Base-by-base conservation (phyloP, 2,888 invertebrate genomes). In the Geophilus truncorum region DNA sequence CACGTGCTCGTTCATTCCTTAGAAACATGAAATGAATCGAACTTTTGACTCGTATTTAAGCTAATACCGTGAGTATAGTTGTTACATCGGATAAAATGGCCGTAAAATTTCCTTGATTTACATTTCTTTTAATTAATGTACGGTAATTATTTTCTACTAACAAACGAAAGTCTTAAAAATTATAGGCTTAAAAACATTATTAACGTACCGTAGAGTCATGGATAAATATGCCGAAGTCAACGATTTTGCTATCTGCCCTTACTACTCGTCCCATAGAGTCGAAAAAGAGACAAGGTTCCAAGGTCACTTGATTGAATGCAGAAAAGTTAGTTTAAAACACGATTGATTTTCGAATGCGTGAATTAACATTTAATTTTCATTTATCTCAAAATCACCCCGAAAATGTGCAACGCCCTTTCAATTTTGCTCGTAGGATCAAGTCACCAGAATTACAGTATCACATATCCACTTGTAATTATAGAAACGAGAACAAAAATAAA, bases 311-410 rank as follows among this genome's bases (percentile, higher is more conserved):
- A 51, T 51, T 18, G 51, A 51, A 51, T 51, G 51, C 51, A n/a
- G 51, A 18, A 51, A 51, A 18, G 51, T 51, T 40, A n/a, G 40
- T 15, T n/a, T n/a, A n/a, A n/a, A 32, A 32, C 32, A 9, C 32
- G 32, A 6, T 4, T 6, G 9, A 32, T 32, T 32, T 32, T 6
- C 9, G 5, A 32, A 9, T 32, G 32, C 4, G 9, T 15, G 12
- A 40, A 40, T 9, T 9, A 12, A 40, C 2, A 3, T 51, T 51
- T 51, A 4, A 3, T 51, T 51, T 51, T n/a, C n/a, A n/a, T n/a
- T n/a, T n/a, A n/a, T n/a, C n/a, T n/a, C 23, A 75, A 36, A 77
- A 36, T 77, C 23, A 77, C 9, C 77, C 77, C 21, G 32, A 77
- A 34, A 36, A 77, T n/a, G n/a, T 18, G 15, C 36, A 34, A 1